Conservation (phyloP, 2,113 vertebrate genomes). For the Seriola dumerili region DNA sequence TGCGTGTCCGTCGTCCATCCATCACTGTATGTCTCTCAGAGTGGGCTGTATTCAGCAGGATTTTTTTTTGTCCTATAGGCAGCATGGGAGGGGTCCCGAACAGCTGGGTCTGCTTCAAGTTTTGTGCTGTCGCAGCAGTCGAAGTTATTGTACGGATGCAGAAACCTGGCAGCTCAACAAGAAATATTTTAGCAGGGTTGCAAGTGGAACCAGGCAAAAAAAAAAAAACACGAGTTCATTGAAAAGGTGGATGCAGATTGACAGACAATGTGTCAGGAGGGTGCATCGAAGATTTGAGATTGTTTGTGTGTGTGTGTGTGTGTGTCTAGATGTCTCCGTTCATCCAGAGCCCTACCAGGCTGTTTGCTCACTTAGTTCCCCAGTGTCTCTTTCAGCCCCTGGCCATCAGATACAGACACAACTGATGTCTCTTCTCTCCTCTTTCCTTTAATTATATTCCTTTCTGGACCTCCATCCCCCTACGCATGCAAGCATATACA, state of each 20-base stretch:
- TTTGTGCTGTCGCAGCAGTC: conserved; percentile 38
- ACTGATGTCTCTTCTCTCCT: conserved; percentile 14
- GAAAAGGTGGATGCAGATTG: conserved; percentile 24
- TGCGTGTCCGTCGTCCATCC: conserved; percentile 12
- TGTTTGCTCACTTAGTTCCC: conserved; percentile 37
- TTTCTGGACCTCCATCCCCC: not conserved
- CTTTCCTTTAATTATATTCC: conserved; percentile 12
- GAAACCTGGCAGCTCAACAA: conserved; percentile 13
- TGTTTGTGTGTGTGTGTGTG: conserved; percentile 25
- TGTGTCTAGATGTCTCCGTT: conserved; percentile 3
- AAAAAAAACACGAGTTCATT: conserved; percentile 1
- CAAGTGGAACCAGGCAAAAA: conserved; percentile 2
- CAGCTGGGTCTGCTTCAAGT: conserved; percentile 29
- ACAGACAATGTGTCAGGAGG: conserved; percentile 21
- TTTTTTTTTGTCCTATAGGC: conserved; percentile 7
- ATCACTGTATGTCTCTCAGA: conserved; percentile 14
- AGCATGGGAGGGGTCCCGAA: conserved; percentile 1
- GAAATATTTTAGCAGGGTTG: not conserved
- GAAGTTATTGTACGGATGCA: not conserved
- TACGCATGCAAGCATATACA: not conserved
- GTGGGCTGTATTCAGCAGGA: conserved; percentile 51
- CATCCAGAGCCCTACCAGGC: conserved; percentile 2
- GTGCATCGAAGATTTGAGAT: not conserved
- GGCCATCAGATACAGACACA: conserved; percentile 28
- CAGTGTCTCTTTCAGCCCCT: conserved; percentile 39